Conservation (phyloP, 2,888 invertebrate genomes). For the Drosophila mimetica region DNA sequence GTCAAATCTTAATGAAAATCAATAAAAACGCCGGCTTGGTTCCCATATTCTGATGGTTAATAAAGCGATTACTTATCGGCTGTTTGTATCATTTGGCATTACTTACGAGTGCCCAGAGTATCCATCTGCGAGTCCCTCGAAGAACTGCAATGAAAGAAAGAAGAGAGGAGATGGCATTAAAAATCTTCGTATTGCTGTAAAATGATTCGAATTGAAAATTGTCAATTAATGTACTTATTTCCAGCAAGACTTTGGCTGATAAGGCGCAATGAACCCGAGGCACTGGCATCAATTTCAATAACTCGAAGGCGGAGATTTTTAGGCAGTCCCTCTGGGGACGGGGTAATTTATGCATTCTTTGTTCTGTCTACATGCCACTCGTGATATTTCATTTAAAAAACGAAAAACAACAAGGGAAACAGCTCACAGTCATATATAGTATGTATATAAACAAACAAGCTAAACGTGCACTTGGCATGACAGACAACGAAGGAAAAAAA, state of each 20-base stretch:
- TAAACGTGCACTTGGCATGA: slow-evolving; percentile 35
- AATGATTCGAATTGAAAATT: slow-evolving; percentile 13
- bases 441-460: slow-evolving; percentile 31
- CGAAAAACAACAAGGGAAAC: slow-evolving; percentile 29
- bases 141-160: slow-evolving; percentile 50
- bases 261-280: slow-evolving; percentile 54
- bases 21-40: slow-evolving; percentile 17
- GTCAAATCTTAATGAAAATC: slow-evolving; percentile 20
- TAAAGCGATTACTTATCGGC: slow-evolving; percentile 36
- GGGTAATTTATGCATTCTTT: slow-evolving; percentile 71
- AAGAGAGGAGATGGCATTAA: slow-evolving; percentile 12
- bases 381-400: slow-evolving; percentile 57
- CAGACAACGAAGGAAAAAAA: slow-evolving; percentile 10
- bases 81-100: slow-evolving; percentile 22
- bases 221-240: slow-evolving; percentile 29
- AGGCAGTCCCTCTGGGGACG: slow-evolving; percentile 20
- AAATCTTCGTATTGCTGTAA: slow-evolving; percentile 20
- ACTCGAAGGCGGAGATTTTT: slow-evolving; percentile 56
- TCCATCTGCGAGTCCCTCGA: slow-evolving; percentile 46
- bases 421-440: slow-evolving; percentile 25
- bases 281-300: slow-evolving; percentile 41
- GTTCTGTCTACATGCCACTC: slow-evolving; percentile 55
- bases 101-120: slow-evolving; percentile 57
- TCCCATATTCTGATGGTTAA: slow-evolving; percentile 12
- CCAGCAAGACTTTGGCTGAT: slow-evolving; percentile 35